Evolutionary conservation across 2,888 invertebrate genomes (phyloP).

Genomic region (Shargacucullia verbasci): DNA sequence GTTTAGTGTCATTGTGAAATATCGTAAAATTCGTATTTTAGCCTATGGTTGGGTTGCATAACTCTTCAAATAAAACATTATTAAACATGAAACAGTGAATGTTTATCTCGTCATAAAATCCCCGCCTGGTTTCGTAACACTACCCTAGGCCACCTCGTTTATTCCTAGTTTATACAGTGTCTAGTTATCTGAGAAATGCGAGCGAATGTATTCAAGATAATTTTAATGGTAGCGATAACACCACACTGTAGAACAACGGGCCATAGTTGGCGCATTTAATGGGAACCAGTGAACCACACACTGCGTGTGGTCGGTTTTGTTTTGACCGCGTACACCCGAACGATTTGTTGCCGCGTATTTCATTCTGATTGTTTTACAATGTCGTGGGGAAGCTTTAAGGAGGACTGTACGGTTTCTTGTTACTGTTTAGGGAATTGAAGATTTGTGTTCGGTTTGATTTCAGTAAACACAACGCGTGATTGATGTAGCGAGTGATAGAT

Average conservation of each 20-base stretch:
- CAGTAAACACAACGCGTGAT: slow-evolving; percentile 28
- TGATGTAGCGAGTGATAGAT: slow-evolving; percentile 29
- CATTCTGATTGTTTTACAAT: slow-evolving; percentile 42
- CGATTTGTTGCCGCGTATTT: slow-evolving; percentile 41
- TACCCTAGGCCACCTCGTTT: slow-evolving; percentile 40
- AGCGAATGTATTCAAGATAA: slow-evolving; percentile 55
- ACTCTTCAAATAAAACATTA: no score
- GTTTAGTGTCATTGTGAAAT: no score
- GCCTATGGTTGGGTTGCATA: no score
- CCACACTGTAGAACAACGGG: slow-evolving; percentile 36
- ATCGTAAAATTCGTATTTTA: no score
- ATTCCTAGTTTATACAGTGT: slow-evolving; percentile 42
- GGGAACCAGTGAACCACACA: slow-evolving; percentile 21
- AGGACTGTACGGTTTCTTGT: slow-evolving; percentile 29
- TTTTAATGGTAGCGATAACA: slow-evolving; percentile 57
- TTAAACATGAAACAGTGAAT: no score
- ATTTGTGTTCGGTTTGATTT: slow-evolving; percentile 39
- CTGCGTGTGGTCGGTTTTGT: slow-evolving; percentile 52
- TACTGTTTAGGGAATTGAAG: slow-evolving; percentile 17
- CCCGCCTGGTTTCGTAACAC: slow-evolving; percentile 37
- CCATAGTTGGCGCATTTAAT: slow-evolving; percentile 52
- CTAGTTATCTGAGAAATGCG: slow-evolving; percentile 55
- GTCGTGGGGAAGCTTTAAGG: slow-evolving; percentile 30
- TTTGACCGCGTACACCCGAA: slow-evolving; percentile 20
- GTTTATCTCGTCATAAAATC: slow-evolving; percentile 33